A percentile compares a stretch with the other conserved stretches of the same genome.
These are phyloP conservation scores for Caretta caretta DNA, from an alignment of 2,113 vertebrate species.

Conservation along the genomic window DNA sequence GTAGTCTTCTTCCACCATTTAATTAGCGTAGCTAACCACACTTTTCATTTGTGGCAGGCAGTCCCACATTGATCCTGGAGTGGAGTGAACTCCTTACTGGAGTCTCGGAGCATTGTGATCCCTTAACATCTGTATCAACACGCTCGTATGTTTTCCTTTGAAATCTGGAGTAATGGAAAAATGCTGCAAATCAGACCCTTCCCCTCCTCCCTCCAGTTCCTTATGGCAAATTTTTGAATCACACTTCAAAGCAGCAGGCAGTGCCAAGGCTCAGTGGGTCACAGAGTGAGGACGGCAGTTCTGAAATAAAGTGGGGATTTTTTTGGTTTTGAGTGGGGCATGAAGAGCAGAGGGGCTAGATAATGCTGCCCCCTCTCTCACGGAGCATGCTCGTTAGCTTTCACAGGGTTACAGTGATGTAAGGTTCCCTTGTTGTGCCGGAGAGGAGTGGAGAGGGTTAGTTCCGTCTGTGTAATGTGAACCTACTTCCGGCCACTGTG, in stretches of 20 bases:
- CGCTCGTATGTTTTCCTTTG: rapidly evolving
- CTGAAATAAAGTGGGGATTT: rapidly evolving
- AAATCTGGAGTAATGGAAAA: background rate
- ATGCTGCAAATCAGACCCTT: background rate
- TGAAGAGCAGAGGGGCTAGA: background rate
- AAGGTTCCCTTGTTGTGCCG: background rate
- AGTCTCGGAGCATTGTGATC: rapidly evolving
- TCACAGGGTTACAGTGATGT: background rate
- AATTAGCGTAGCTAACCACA: background rate
- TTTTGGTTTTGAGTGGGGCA: background rate
- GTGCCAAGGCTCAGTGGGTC: background rate
- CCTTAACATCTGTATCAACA: background rate
- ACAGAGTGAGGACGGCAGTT: background rate
- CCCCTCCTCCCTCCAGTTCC: background rate
- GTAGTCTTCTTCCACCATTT: background rate
- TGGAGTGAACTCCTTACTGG: background rate
- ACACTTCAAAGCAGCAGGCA: background rate
- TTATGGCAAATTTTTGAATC: background rate
- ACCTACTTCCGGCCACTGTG: background rate
- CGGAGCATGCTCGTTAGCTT: background rate
- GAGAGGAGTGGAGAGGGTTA: background rate
- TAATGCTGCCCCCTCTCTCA: background rate
- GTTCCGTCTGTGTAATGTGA: background rate
- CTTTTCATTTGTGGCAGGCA: rapidly evolving
- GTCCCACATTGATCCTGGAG: background rate